phyloP scores from a whole-genome alignment of 2,888 invertebrate species.

The Camptogramma bilineatum region DNA sequence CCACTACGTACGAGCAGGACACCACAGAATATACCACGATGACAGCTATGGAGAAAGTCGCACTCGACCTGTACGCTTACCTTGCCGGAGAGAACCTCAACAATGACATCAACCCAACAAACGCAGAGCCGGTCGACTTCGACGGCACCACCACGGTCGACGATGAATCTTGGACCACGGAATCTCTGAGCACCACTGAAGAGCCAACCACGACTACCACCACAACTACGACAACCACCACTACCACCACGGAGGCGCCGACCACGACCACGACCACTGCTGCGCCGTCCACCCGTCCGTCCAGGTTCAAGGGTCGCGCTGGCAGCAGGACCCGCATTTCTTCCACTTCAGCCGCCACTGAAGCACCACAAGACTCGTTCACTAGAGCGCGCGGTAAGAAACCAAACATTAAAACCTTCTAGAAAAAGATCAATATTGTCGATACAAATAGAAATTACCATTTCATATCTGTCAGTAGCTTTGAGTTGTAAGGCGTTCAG shows the following conservation, averaged over 20 bases:
- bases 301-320: constrained; percentile 74
- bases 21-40: constrained; percentile 88
- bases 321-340: constrained; percentile 79
- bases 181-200: constrained; percentile 76
- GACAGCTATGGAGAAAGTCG: constrained; percentile 92
- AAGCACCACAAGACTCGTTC: constrained; percentile 75
- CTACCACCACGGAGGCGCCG: constrained; percentile 82
- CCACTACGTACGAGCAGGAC: constrained; percentile 74
- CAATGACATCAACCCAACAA: constrained; percentile 80
- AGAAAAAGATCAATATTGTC: background rate
- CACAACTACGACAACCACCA: constrained; percentile 85
- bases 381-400: constrained; percentile 80
- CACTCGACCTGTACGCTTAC: constrained; percentile 93
- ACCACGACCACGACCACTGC: constrained; percentile 80
- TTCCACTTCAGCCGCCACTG: constrained; percentile 71
- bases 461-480: constrained; percentile 1
- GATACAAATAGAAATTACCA: background rate
- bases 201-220: constrained; percentile 83
- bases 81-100: constrained; percentile 88
- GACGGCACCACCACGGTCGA: constrained; percentile 73
- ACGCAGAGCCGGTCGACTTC: constrained; percentile 57
- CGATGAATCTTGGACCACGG: constrained; percentile 76
- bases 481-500: constrained; percentile 1
- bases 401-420: constrained; percentile 5
- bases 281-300: constrained; percentile 72